Evolutionary conservation across 1,140 invertebrate genomes (phyloP), one percentile per base, ranked within the genome.

Genomic region (Homalodisca vitripennis): DNA sequence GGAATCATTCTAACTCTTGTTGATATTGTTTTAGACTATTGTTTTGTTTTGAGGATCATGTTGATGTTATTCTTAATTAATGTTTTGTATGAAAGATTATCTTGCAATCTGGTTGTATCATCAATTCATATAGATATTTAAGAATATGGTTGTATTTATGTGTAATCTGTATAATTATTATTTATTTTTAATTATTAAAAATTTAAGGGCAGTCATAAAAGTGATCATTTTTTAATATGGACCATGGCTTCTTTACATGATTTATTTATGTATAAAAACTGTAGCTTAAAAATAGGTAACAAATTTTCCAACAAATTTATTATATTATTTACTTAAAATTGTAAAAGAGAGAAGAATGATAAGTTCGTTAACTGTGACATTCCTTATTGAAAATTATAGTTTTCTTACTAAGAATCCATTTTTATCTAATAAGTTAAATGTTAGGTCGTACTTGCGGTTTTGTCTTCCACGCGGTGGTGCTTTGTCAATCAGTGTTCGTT

Each of bases 391-490:
- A n/a, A n/a, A n/a, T n/a, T n/a, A n/a, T n/a, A n/a, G n/a, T n/a
- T n/a, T n/a, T n/a, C n/a, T n/a, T n/a, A n/a, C n/a, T n/a, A n/a
- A n/a, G n/a, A n/a, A n/a, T n/a, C n/a, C n/a, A n/a, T n/a, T n/a
- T n/a, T n/a, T n/a, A n/a, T n/a, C n/a, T n/a, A n/a, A n/a, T n/a
- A n/a, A n/a, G n/a, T n/a, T n/a, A n/a, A n/a, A n/a, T n/a, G n/a
- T n/a, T n/a, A n/a, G n/a, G n/a, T n/a, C n/a, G n/a, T n/a, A n/a
- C n/a, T 12, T 60, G 29, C 14, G 29, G 22, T 60, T 60, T 24
- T 24, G 55, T 60, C 55, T 60, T 60, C 55, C 55, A 60, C 6
- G 3, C 22, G 27, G 55, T 60, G 55, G 14, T 60, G 34, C 34
- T 41, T 41, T 6, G 17, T n/a, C 22, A 26, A 6, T 60, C n/a